phyloP scores from a whole-genome alignment of 2,113 vertebrate species.

The Coptodon bakossiorum region DNA sequence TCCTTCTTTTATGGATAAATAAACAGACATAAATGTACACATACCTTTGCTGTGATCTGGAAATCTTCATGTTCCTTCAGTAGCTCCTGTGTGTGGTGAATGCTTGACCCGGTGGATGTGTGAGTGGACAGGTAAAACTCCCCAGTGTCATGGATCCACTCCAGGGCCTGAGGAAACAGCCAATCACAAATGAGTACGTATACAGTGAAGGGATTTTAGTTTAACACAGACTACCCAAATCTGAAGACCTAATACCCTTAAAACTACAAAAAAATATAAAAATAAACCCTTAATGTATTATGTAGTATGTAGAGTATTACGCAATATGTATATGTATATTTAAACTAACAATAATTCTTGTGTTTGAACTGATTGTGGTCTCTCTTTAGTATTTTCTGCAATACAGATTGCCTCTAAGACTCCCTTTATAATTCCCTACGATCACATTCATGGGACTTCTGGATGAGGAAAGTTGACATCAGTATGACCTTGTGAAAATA shows the following conservation, averaged over 20 bases:
- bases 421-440: not conserved
- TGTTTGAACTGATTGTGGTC: not conserved
- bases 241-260: not conserved
- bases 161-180: constrained; percentile 78
- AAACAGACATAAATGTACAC: not conserved
- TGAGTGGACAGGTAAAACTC: constrained; percentile 98
- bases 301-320: not conserved
- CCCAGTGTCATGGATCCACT: constrained; percentile 99
- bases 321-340: not conserved
- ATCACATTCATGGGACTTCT: not conserved
- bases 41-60: constrained; percentile 96
- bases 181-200: not conserved
- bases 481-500: not conserved
- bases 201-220: not conserved
- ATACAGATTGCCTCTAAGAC: not conserved
- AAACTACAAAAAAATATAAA: not conserved
- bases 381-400: rapidly evolving
- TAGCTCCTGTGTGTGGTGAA: constrained; percentile 95
- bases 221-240: not conserved
- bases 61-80: constrained; percentile 98
- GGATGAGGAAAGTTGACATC: not conserved
- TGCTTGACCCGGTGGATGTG: constrained; percentile 93
- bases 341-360: not conserved
- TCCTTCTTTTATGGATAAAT: not conserved
- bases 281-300: not conserved